Conservation (phyloP, 2,888 invertebrate genomes). For the Trichogramma evanescens region DNA sequence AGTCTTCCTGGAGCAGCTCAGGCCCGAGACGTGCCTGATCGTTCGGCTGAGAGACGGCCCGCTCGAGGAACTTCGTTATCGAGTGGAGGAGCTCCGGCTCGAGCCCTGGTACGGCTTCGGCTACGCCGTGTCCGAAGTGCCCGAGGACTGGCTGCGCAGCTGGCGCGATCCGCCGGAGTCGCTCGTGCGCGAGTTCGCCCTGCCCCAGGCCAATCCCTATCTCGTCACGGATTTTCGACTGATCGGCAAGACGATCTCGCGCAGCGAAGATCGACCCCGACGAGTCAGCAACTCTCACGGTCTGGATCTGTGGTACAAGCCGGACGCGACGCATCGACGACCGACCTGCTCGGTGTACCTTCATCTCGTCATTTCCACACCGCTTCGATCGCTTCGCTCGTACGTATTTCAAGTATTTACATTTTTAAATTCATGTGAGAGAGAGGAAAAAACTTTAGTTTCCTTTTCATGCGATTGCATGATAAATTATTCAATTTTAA, state of each 20-base stretch:
- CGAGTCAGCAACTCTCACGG: slow-evolving; percentile 31
- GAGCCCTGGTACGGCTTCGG: slow-evolving; percentile 82
- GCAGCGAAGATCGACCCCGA: slow-evolving; percentile 42
- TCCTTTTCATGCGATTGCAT: too few species aligned
- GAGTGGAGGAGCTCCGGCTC: slow-evolving; percentile 53
- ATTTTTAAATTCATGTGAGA: not conserved
- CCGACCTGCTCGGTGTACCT: slow-evolving; percentile 70
- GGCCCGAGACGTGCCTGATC: slow-evolving; percentile 47
- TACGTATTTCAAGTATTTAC: slow-evolving; percentile 35
- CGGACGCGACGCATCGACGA: slow-evolving; percentile 72
- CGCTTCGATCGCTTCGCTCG: slow-evolving; percentile 59
- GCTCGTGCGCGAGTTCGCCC: slow-evolving; percentile 50
- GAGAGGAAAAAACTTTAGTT: too few species aligned
- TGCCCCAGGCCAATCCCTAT: slow-evolving; percentile 67
- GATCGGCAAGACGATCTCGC: slow-evolving; percentile 44
- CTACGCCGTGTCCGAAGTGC: slow-evolving; percentile 62
- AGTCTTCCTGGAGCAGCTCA: slow-evolving; percentile 55
- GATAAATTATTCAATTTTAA: too few species aligned
- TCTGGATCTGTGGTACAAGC: slow-evolving; percentile 74
- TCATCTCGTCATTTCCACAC: slow-evolving; percentile 64
- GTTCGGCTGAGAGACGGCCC: too few species aligned
- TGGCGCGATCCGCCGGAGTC: slow-evolving; percentile 52
- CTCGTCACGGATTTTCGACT: slow-evolving; percentile 65
- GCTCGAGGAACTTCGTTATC: too few species aligned
- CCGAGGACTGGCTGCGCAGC: slow-evolving; percentile 55